Evolutionary conservation across 2,113 vertebrate genomes (phyloP).

Genomic region (Okapia johnstoni): DNA sequence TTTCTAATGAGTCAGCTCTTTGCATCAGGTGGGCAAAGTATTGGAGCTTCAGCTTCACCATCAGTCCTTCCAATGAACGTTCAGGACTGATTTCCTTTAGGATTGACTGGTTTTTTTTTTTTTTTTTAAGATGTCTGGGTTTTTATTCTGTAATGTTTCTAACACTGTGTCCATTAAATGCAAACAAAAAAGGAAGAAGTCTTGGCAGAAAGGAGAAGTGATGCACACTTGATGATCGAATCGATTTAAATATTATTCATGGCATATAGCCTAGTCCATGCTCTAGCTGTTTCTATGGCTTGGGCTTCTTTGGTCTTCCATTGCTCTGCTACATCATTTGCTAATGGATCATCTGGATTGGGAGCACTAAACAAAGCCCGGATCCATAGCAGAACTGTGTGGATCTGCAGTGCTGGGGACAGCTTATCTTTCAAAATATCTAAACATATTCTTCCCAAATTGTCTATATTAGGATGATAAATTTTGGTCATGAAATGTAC

Average conservation of each 20-base stretch:
- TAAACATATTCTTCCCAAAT: conserved; percentile 99
- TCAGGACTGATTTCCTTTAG: no score
- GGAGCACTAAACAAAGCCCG: conserved; percentile 99
- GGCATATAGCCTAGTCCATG: conserved; percentile 99
- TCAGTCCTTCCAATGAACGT: no score
- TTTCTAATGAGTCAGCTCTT: no score
- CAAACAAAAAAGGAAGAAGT: conserved; percentile 92
- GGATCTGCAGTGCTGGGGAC: conserved; percentile 99
- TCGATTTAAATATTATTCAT: conserved; percentile 93
- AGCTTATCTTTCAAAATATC: conserved; percentile 99
- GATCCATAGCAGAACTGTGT: conserved; percentile 99
- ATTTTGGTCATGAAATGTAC: conserved; percentile 99
- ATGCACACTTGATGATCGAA: conserved; percentile 88
- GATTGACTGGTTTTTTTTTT: no score
- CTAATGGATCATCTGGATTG: conserved; percentile 98
- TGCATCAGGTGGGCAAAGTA: no score
- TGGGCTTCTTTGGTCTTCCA: conserved; percentile 99
- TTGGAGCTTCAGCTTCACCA: no score
- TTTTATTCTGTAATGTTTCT: conserved; percentile 89
- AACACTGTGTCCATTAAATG: conserved; percentile 97
- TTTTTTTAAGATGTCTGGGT: conserved; percentile 85
- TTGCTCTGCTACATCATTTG: conserved; percentile 98
- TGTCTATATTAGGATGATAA: conserved; percentile 99
- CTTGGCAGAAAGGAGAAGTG: conserved; percentile 93
- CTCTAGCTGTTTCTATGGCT: conserved; percentile 99